Percentiles rank a stretch among this genome's conserved stretches.
Conservation (phyloP, 1,140 invertebrate species). For the Cotesia chilonis region DNA sequence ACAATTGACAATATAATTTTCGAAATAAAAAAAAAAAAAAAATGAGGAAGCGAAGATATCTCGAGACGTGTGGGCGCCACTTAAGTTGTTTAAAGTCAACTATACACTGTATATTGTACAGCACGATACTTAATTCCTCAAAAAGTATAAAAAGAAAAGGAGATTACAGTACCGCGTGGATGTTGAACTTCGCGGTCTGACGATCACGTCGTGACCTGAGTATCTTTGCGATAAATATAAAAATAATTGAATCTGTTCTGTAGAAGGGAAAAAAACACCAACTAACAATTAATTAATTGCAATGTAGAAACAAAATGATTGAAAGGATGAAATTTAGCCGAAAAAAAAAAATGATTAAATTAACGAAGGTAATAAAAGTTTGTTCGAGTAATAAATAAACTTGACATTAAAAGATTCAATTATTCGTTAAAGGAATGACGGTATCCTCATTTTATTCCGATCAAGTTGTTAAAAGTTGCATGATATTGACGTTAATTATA, state of each 20-base stretch:
- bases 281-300: too few species aligned
- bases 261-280: too few species aligned
- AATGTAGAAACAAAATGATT: too few species aligned
- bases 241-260: neutral
- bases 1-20: neutral
- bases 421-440: neutral
- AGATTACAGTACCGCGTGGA: conserved; percentile 12
- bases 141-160: neutral
- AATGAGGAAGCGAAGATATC: neutral
- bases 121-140: neutral
- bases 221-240: neutral
- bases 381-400: conserved; percentile 9
- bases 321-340: neutral
- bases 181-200: conserved; percentile 18
- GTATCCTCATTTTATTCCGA: neutral
- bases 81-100: conserved; percentile 1
- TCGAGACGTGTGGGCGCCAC: conserved; percentile 20
- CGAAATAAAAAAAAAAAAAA: neutral
- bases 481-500: conserved; percentile 21
- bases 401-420: conserved; percentile 12
- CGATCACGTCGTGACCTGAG: neutral
- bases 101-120: too few species aligned
- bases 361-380: conserved; percentile 3
- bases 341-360: conserved; percentile 2
- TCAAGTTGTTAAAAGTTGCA: neutral